Conservation (phyloP, 2,888 invertebrate species). For the Tineola bisselliella region DNA sequence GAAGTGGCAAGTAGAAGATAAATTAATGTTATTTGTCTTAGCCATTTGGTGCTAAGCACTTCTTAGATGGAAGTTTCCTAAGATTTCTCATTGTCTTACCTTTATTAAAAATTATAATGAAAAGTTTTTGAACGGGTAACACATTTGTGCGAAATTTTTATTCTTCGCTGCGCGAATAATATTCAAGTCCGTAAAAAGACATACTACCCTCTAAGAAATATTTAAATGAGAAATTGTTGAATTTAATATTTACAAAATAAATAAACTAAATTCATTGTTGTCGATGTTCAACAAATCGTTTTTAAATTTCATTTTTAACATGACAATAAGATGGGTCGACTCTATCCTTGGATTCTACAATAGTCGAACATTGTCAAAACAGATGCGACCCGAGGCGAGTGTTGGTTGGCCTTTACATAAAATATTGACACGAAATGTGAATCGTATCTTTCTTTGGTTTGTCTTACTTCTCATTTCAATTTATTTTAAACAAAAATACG, state of each 20-base stretch:
- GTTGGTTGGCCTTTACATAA: not conserved
- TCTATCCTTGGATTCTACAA: not conserved
- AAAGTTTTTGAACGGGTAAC: not conserved
- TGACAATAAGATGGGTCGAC: too few species aligned
- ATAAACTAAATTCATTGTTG: too few species aligned
- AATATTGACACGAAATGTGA: constrained; percentile 2
- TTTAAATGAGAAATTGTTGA: too few species aligned
- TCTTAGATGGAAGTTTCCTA: constrained; percentile 4
- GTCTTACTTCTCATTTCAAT: too few species aligned
- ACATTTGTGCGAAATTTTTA: not conserved
- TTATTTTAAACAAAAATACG: too few species aligned
- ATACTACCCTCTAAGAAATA: too few species aligned
- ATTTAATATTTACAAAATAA: too few species aligned
- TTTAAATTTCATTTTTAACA: too few species aligned
- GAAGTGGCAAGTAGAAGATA: constrained; percentile 20
- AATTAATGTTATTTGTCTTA: constrained; percentile 23
- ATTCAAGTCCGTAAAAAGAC: too few species aligned
- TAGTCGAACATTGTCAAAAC: not conserved
- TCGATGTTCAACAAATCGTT: too few species aligned
- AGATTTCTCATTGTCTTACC: constrained; percentile 5
- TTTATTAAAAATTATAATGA: constrained; percentile 2
- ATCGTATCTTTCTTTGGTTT: not conserved
- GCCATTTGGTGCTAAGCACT: constrained; percentile 14
- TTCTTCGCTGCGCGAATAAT: too few species aligned
- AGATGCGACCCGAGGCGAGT: not conserved